Evolutionary conservation across 23 tunicate genomes (phyloP), one percentile per base, ranked within the genome.

Genomic region (Ascidia mentula): DNA sequence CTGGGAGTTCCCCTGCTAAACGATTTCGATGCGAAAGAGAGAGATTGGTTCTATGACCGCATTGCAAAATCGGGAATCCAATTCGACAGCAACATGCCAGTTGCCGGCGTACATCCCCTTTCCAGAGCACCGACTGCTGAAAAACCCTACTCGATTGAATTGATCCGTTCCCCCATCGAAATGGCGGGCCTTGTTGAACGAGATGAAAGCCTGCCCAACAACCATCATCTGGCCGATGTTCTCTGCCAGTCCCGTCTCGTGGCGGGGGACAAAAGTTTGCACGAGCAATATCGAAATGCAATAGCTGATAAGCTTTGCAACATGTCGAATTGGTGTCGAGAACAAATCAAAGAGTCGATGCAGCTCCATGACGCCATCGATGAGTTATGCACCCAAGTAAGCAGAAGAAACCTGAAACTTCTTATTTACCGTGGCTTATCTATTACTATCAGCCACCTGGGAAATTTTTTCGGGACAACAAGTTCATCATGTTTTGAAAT

Each of bases 81-180:
- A 42, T 85, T 85, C 42, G 89, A 85, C 70, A 85, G 89, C 60
- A 37, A 69, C 32, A 59, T 78, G 83, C 89, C 89, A 17, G 79
- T 24, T 46, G 89, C 89, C 17, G 65, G 83, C 65, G 79, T 74
- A 69, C 38, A 31, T 31, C 89, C 89, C 18, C 79, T 85, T 17
- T 83, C 61, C 0, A 36, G 89, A 65, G 12, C 34, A 28, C 69
- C 77, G 38, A 85, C 89, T 31, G 60, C 26, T 5, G 34, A 85
- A 26, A 85, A 85, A 45, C 76, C 76, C 0, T 37, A 8, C 24
- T 39, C n/a, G 13, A 34, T 69, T 6, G 89, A 85, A 28, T 69
- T 85, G 40, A 85, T 85, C 22, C 38, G 72, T 6, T 35, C 74
- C 20, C 70, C 28, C 22, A 36, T 26, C 59, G 81, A 83, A 37